Percentiles rank a stretch among this genome's conserved stretches.
phyloP scores from a whole-genome alignment of 2,888 invertebrate species.

The Prenolepis imparis region DNA sequence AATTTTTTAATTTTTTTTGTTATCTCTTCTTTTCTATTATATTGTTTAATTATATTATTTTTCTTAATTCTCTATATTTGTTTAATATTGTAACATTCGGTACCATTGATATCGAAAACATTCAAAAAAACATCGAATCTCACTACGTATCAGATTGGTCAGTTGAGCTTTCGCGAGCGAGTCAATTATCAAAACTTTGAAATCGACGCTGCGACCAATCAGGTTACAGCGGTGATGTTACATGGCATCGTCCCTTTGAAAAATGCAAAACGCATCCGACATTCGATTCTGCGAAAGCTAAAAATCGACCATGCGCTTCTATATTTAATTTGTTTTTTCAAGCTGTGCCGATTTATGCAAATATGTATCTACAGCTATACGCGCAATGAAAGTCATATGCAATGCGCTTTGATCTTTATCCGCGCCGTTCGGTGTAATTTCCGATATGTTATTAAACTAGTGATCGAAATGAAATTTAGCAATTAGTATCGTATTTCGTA shows the following conservation, averaged over 20 bases:
- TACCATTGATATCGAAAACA: background rate
- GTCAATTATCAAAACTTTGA: conserved; percentile 56
- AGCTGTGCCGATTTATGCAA: conserved; percentile 50
- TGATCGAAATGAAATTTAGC: conserved; percentile 15
- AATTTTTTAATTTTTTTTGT: background rate
- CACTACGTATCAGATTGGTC: conserved; percentile 27
- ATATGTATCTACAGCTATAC: conserved; percentile 35
- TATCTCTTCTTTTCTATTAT: background rate
- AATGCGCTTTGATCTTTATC: conserved; percentile 43
- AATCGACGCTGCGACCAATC: conserved; percentile 56
- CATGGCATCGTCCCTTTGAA: conserved; percentile 53
- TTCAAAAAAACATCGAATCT: conserved; percentile 20
- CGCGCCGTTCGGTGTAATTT: conserved; percentile 5
- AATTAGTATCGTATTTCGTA: background rate
- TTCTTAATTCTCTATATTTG: background rate
- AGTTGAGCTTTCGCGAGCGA: conserved; percentile 41
- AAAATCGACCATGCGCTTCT: conserved; percentile 47
- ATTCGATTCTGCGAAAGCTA: conserved; percentile 50
- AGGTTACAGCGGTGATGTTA: conserved; percentile 51
- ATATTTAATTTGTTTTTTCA: conserved; percentile 55
- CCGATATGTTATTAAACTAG: conserved; percentile 34
- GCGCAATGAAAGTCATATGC: conserved; percentile 39
- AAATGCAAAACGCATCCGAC: conserved; percentile 45
- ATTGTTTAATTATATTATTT: background rate
- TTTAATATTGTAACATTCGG: background rate